Conservation (phyloP, 2,888 invertebrate species). For the Spodoptera picta region DNA sequence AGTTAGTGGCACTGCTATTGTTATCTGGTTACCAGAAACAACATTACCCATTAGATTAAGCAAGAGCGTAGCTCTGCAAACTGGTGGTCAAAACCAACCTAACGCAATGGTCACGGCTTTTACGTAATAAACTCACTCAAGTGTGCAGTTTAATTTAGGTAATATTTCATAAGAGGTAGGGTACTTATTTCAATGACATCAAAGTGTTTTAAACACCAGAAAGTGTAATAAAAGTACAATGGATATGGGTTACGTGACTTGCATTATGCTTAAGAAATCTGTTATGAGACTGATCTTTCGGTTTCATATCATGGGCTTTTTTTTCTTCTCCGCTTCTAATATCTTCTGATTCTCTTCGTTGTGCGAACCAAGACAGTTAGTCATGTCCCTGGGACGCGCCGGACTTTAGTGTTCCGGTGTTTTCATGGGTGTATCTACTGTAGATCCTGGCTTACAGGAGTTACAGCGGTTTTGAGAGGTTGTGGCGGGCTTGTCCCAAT, state of each 20-base stretch:
- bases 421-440: too few relatives aligned
- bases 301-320: too few relatives aligned
- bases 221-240: constrained; percentile 5
- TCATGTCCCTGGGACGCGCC: too few relatives aligned
- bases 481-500: too few relatives aligned
- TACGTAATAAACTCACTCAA: constrained; percentile 41
- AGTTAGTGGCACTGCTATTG: background rate
- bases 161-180: constrained; percentile 13
- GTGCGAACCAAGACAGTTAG: too few relatives aligned
- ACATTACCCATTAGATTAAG: constrained; percentile 12
- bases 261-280: background rate
- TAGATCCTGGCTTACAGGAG: too few relatives aligned
- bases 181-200: constrained; percentile 2
- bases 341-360: too few relatives aligned
- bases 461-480: too few relatives aligned
- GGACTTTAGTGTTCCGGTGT: too few relatives aligned
- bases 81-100: constrained; percentile 7
- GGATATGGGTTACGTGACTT: background rate
- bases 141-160: constrained; percentile 27
- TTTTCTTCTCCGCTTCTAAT: too few relatives aligned
- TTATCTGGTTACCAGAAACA: constrained; percentile 5
- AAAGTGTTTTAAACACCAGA: constrained; percentile 9
- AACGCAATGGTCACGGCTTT: constrained; percentile 23
- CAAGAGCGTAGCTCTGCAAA: constrained; percentile 19
- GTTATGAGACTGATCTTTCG: too few relatives aligned